Evolutionary conservation across 2,888 invertebrate genomes (phyloP).

Genomic region (Dasypolia templi): DNA sequence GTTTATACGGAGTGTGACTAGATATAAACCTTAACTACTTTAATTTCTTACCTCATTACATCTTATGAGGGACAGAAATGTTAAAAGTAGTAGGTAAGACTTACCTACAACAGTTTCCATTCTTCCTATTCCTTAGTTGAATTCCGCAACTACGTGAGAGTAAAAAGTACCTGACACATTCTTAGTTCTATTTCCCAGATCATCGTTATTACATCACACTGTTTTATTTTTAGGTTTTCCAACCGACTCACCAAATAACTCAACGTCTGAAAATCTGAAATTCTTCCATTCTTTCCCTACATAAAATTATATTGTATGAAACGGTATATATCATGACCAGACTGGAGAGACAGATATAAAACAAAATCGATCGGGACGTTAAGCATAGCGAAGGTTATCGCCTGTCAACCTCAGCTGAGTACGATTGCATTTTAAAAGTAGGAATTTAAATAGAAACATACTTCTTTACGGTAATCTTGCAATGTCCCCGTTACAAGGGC

Average conservation of each 20-base stretch:
- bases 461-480: conserved; percentile 81
- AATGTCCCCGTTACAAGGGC: conserved; percentile 76
- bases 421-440: conserved; percentile 68
- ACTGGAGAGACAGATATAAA: conserved; percentile 43
- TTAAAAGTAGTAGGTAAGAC: too few species aligned
- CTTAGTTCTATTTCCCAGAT: background rate
- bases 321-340: conserved; percentile 44
- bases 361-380: conserved; percentile 59
- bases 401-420: conserved; percentile 80
- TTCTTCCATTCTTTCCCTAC: conserved; percentile 5
- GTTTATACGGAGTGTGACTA: conserved; percentile 8
- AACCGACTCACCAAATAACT: conserved; percentile 20
- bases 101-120: background rate
- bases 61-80: background rate
- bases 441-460: conserved; percentile 85
- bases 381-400: conserved; percentile 71
- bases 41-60: background rate
- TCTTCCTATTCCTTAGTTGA: background rate
- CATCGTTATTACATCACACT: background rate
- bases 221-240: background rate
- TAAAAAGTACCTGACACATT: background rate
- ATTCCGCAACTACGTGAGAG: background rate
- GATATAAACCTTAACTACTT: background rate
- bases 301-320: conserved; percentile 44
- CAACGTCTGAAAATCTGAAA: conserved; percentile 28